Conservation (phyloP, 2,888 invertebrate genomes). For the Drosophila helvetica region DNA sequence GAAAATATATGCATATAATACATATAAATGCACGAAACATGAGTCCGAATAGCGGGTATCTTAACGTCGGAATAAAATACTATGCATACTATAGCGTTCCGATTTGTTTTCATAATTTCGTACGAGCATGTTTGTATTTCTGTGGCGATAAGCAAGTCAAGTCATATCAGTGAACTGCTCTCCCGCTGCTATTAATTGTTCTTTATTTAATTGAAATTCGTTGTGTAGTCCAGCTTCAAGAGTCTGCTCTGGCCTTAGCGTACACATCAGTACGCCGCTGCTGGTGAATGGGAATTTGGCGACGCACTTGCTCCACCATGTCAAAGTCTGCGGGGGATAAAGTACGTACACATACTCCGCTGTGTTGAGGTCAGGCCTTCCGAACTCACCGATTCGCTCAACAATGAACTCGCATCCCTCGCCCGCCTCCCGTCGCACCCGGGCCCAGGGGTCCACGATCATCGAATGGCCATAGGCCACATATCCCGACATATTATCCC, state of each 20-base stretch:
- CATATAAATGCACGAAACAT: no score
- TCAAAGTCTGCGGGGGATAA: slow-evolving; percentile 86
- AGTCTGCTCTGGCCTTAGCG: slow-evolving; percentile 81
- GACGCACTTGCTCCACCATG: slow-evolving; percentile 89
- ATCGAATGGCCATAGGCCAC: slow-evolving; percentile 95
- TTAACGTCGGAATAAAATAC: neutral
- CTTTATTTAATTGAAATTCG: slow-evolving; percentile 28
- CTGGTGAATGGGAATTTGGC: slow-evolving; percentile 91
- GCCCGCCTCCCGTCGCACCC: slow-evolving; percentile 88
- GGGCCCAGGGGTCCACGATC: slow-evolving; percentile 91
- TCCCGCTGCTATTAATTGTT: slow-evolving; percentile 23
- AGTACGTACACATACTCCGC: neutral
- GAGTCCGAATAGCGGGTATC: neutral
- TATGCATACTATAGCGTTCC: no score
- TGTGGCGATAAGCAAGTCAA: slow-evolving; percentile 37
- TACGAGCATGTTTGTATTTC: slow-evolving; percentile 20
- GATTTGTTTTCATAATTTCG: neutral
- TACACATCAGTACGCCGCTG: slow-evolving; percentile 92
- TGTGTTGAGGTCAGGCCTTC: neutral
- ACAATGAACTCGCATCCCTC: slow-evolving; percentile 89
- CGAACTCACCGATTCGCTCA: slow-evolving; percentile 88
- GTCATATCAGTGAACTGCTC: slow-evolving; percentile 44
- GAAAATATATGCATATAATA: no score
- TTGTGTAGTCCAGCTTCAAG: slow-evolving; percentile 26
- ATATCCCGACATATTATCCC: slow-evolving; percentile 90